Evolutionary conservation across 2,888 invertebrate species (phyloP), one percentile per base, ranked within the genome.

Genomic region (Caenorhabditis sp.): DNA sequence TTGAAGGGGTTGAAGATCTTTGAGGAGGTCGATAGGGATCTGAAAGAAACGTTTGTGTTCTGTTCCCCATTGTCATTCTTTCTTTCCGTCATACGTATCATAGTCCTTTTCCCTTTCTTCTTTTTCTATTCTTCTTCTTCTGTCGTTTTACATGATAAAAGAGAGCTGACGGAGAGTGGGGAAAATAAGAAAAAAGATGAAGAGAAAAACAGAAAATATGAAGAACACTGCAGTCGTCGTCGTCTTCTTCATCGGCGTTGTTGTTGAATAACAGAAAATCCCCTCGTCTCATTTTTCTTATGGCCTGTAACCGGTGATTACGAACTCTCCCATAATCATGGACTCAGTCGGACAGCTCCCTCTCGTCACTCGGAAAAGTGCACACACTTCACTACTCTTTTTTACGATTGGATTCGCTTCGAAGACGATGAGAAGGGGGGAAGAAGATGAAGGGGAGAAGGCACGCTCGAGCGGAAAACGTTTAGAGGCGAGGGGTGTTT

Each of bases 241-340:
- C 38, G 6, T 38, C 38, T 35, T 35, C 31, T 4, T 35, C 8
- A 6, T 35, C 31, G 4, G 5, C 31, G 31, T 4, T 8, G 38
- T 12, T 12, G 38, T 38, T 41, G 35, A 61, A 63, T 44, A 44
- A 44, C 14, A 54, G 54, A 58, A 56, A 70, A 44, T 70, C 70
- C 59, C 59, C 47, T 56, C 56, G 41, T 69, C 35, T 31, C 51
- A 22, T 22, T n/a, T 12, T 61, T 38, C 22, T 41, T 19, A 41
- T 63, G 44, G 63, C 14, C n/a, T 59, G 35, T 47, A 70, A 70
- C 58, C 31, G 35, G 59, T 72, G 72, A 61, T 72, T 72, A 72
- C 35, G 49, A 31, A 72, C 59, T 72, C 72, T 35, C 56, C 38
- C 31, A 58, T 59, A 59, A 59, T 72, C 72, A 59, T 16, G 72